Evolutionary conservation across 2,113 vertebrate genomes (phyloP), one percentile per base, ranked within the genome.

Genomic region (Mola mola): DNA sequence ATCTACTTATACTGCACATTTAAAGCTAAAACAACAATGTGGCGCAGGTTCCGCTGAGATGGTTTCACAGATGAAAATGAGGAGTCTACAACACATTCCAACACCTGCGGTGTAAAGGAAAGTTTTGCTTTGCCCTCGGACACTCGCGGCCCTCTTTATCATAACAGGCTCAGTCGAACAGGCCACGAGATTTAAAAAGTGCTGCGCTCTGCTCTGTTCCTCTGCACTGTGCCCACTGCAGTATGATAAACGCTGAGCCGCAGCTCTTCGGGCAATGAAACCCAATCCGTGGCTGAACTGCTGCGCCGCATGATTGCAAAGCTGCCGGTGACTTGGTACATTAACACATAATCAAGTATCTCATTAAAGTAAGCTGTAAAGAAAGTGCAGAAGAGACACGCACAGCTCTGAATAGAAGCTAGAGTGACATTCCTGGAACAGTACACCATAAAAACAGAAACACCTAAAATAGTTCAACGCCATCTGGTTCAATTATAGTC

Each of bases 201-300:
- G 63, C 59, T 20, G 46, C 34, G 41, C 11, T 66, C 43, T 24
- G 49, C 60, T 55, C 38, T 25, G 55, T 49, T 76, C 50, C 62
- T 38, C 61, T 64, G 37, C 38, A 34, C 44, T 60, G 37, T 66
- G 57, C 68, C n/a, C 4, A 15, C 11, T 17, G n/a, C 51, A 28
- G 31, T 34, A 8, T 64, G 61, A 78, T 65, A 57, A 71, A 37
- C 51, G 66, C 66, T 68, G 77, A 78, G 62, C 69, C 21, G 66
- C 47, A 64, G 34, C 17, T 59, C 52, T 66, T 59, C 41, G 42
- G 72, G 41, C 34, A 25, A 26, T 37, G 49, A 82, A 82, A 77
- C 62, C 49, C 57, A 50, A 61, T 20, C 58, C 6, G 2, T 53
- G 38, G 41, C 22, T 51, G 43, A 66, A 36, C 46, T 31, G 31